phyloP scores from a whole-genome alignment of 1,140 invertebrate species.

The Dolichoris vasculosae region DNA sequence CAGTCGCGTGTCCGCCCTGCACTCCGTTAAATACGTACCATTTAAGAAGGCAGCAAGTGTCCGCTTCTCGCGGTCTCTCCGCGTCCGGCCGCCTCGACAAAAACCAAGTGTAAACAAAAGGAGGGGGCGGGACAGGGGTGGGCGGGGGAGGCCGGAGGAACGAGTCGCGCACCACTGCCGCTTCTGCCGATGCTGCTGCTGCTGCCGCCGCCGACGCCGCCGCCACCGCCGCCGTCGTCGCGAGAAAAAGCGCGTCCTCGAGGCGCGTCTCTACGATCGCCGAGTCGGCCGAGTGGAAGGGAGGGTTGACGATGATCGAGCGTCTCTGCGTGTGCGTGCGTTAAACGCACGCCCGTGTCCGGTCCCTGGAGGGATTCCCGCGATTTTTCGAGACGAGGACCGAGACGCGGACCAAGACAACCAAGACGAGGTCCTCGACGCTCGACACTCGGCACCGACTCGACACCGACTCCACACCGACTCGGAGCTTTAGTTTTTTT shows the following conservation, averaged over 20 bases:
- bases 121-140: neutral
- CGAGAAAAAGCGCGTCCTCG: constrained; percentile 25
- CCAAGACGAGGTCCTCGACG: too few species aligned
- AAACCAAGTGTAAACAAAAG: constrained; percentile 21
- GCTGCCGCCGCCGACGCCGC: neutral
- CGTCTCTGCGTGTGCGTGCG: neutral
- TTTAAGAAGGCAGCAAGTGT: neutral
- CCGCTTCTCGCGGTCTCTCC: neutral
- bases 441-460: too few species aligned
- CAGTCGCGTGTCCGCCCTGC: neutral
- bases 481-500: too few species aligned
- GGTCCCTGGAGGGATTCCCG: too few species aligned
- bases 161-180: neutral
- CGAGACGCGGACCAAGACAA: too few species aligned
- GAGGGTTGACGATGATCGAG: neutral
- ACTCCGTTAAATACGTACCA: neutral
- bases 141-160: neutral
- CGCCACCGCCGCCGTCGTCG: too few species aligned
- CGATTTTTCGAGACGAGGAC: neutral
- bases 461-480: too few species aligned
- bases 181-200: neutral
- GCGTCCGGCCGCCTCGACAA: neutral
- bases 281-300: neutral
- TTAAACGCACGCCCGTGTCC: neutral
- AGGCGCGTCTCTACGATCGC: constrained; percentile 14